Evolutionary conservation across 2,888 invertebrate species (phyloP), one percentile per base, ranked within the genome.

Genomic region (Cosmia pyralina): DNA sequence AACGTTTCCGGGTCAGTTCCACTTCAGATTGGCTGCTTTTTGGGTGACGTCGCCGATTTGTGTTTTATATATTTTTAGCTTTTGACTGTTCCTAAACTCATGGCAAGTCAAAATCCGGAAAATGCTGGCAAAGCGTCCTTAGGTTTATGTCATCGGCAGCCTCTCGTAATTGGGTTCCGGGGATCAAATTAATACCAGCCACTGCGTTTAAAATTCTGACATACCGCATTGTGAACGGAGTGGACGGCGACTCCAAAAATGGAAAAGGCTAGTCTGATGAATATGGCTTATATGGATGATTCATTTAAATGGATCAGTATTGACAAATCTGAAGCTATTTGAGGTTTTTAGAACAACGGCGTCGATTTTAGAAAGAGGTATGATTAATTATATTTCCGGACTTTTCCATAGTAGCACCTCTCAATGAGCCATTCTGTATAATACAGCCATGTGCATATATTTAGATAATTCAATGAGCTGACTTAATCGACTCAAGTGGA

Each of bases 391-490:
- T 17, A 48, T 6, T 68, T 38, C 22, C 22, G 28, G 28, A 19
- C 2, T 22, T 48, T 19, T 48, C 15, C 38, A 28, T 38, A 1
- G 6, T 2, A 19, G 4, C 4, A 5, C 4, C 10, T 19, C 19
- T 17, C 34, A 41, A 41, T n/a, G 1, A 62, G 38, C 34, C 13
- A 53, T 0, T 2, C 17, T 11, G 15, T 50, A 41, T 52, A 22
- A 22, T 38, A 19, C 8, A 58, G 44, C 8, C n/a, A n/a, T n/a
- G n/a, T n/a, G n/a, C n/a, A 2, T 52, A 60, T 41, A 52, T 59
- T 34, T 38, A 62, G 65, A 69, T 79, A 74, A 77, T 77, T 80
- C 75, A 78, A 76, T 74, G 72, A 79, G 69, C 58, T 65, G 55
- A 58, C 62, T 63, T 83, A 76, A 85, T 77, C 34, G 63, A 73